Conservation (phyloP, 1,140 invertebrate genomes). For the Conus betulinus region DNA sequence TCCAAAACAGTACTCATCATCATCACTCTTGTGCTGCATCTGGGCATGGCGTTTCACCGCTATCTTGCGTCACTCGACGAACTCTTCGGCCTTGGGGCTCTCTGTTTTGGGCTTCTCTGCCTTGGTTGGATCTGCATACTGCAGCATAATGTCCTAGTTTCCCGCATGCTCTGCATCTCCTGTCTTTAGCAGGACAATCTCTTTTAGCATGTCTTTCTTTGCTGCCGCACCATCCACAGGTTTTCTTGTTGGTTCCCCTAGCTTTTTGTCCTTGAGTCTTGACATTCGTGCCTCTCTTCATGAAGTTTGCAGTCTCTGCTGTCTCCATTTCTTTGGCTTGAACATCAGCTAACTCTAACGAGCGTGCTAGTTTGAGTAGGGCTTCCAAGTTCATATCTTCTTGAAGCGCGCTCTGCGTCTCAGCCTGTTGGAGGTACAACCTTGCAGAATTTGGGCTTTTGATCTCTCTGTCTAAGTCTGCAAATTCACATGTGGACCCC, state of each 20-base stretch:
- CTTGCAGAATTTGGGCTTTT: not conserved
- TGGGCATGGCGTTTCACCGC: too few relatives aligned
- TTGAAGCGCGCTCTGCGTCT: not conserved
- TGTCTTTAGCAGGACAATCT: too few relatives aligned
- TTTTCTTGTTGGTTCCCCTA: not conserved
- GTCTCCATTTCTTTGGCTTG: not conserved
- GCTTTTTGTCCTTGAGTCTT: not conserved
- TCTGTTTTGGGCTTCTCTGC: too few relatives aligned
- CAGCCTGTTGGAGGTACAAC: not conserved
- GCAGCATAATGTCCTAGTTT: too few relatives aligned
- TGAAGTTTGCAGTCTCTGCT: not conserved
- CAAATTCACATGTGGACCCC: not conserved
- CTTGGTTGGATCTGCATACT: too few relatives aligned
- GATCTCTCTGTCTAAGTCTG: slow-evolving; percentile 1
- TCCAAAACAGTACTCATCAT: too few relatives aligned
- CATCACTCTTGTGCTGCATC: too few relatives aligned
- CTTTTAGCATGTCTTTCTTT: too few relatives aligned
- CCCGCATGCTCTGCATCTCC: too few relatives aligned
- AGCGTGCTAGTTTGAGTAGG: not conserved
- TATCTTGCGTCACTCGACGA: too few relatives aligned
- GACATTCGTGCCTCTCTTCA: too few relatives aligned
- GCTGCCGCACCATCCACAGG: not conserved
- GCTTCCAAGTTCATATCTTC: not conserved
- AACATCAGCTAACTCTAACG: not conserved
- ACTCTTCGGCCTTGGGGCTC: too few relatives aligned